Evolutionary conservation across 2,888 invertebrate species (phyloP), one percentile per base, ranked within the genome.

Genomic region (Drosophila niveifrons): DNA sequence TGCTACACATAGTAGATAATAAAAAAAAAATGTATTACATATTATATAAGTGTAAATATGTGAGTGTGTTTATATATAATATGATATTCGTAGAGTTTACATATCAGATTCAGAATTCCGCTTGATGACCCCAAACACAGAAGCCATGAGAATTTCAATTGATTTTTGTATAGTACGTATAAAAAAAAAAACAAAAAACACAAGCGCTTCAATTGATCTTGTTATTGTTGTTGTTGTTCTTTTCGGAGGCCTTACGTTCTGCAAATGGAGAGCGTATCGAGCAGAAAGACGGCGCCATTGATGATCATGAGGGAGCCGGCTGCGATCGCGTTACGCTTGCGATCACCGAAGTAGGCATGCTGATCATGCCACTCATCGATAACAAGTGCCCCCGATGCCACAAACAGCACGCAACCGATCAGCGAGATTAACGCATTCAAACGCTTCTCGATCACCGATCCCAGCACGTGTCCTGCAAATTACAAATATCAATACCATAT

Each of bases 241-340:
- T 2, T 28, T 41, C 10, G 58, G 56, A n/a, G n/a, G 57, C 46
- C 73, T 91, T 91, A 92, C 90, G 92, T 90, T 89, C 91, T 83
- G 82, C 88, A 92, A 65, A 91, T 91, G 63, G 88, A 91, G 39
- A 91, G 78, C n/a, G 91, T 91, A 36, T 91, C 91, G 78, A 91
- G 71, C 0, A 91, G 68, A 72, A 91, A 91, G 70, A 92, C 91
- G 28, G 88, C 90, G 3, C 91, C 92, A 59, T 91, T 91, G 78
- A 91, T 91, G 74, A 91, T 91, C 91, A 91, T 91, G 78, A 91
- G 59, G 0, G 91, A 89, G 3, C 91, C 92, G 17, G 91, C 90
- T 29, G 91, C 91, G 3, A 92, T 73, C 13, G 91, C 90, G 52
- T 91, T 89, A 31, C 91, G 91, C 77, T 91, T 92, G 63, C 78